Base-by-base conservation (phyloP, 2,888 invertebrate genomes). In the Deroplatys truncata region DNA sequence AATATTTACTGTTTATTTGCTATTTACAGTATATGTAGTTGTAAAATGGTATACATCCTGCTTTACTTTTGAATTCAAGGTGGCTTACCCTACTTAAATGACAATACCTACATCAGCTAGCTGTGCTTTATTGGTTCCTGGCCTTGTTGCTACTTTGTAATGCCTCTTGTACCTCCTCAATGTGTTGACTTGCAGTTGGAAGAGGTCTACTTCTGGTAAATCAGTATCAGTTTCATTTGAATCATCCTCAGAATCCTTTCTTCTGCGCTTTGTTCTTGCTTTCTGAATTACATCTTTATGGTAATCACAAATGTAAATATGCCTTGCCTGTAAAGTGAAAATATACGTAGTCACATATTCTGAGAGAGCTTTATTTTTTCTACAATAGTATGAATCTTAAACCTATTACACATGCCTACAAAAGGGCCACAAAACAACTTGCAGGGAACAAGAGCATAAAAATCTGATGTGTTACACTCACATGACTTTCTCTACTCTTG, bases 281-380 rank as follows among this genome's bases (percentile, higher is more conserved):
- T 97, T 98, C 93, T 99, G 99, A 92, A 99, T 99, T 92, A 98
- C 97, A 93, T 97, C 97, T 94, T 99, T 99, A 94, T 99, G 99
- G 93, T 97, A 97, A 93, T 99, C 99, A 94, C 99, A 99, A 92
- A 99, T 99, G 93, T 99, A 99, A 92, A 97, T 98, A 93, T 99
- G 99, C 92, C 97, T 96, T 83, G 98, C 98, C 98, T 98, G 93
- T 0, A 93, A 92, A 86, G 93, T 90, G 86, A 90, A 87, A 91
- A 91, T 89, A 7, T 82, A 56, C 0, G 13, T 13, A 13, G 13
- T 43, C 85, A 85, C 7, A 85, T 10, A 29, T 5, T 83, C 20
- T 82, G 20, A 82, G 3, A n/a, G 5, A 82, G n/a, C 4, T n/a
- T 82, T 4, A 3, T n/a, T n/a, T n/a, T 35, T 35, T 35, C 7